Base-by-base conservation (phyloP, 1,140 invertebrate genomes). In the Brachionus sp. region DNA sequence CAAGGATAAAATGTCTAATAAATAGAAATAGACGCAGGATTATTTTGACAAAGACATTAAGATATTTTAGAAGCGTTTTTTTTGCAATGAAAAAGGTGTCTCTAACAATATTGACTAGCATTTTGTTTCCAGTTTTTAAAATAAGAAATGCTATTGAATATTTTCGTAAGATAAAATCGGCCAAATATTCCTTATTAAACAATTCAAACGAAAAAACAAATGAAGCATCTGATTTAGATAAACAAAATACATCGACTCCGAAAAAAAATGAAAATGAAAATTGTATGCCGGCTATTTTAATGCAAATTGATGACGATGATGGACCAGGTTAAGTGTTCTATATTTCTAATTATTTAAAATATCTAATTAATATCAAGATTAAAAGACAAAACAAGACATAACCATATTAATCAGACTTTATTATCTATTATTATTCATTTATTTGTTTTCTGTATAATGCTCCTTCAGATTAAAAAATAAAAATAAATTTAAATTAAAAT, bases 1-100 rank as follows among this genome's bases (percentile, higher is more conserved):
- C 86, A 12, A 66, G n/a, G 19, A 82, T 82, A 35, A 66, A 35
- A 70, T n/a, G 35, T 33, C 19, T 46, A 68, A 25, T 84, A 7
- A 70, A 23, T 2, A 66, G 44, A 68, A 46, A n/a, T n/a, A 70
- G 73, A 39, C 44, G 78, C 37, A 50, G 35, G 66, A 0, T 19
- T 37, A 46, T 66, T 13, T 39, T 9, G n/a, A 25, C 5, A 6
- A 66, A 66, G n/a, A 46, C 19, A 13, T 12, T 25, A 39, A 64
- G 44, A 42, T 19, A 46, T 13, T 62, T 80, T 12, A 62, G 25
- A 62, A 37, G 10, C 16, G 10, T n/a, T 16, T 64, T 57, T 62
- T 10, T 25, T 29, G 9, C 12, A 10, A 33, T 62, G 3, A 64
- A 66, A 66, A 80, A 29, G 25, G 7, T 62, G 5, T 62, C 50